A percentile compares a stretch with the other conserved stretches of the same genome.
Conservation (phyloP, 2,888 invertebrate species). For the Platypus cylindrus region DNA sequence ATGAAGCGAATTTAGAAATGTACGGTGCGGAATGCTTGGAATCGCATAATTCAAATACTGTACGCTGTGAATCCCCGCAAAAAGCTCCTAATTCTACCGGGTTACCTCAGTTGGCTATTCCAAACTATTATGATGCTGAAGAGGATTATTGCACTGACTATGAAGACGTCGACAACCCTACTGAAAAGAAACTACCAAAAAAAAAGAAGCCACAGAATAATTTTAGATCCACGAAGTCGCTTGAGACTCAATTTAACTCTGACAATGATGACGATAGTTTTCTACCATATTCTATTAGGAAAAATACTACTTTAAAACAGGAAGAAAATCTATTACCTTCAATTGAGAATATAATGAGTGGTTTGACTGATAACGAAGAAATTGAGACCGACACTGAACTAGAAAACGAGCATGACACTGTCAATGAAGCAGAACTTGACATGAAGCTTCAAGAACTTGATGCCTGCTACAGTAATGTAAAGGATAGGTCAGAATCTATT, state of each 20-base stretch:
- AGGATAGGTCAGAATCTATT: no score
- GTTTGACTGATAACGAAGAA: conserved; percentile 33
- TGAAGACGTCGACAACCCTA: conserved; percentile 27
- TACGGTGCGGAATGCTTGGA: conserved; percentile 10
- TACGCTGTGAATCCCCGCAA: no score
- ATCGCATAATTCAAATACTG: conserved; percentile 8
- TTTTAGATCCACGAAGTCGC: no score
- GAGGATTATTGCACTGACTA: conserved; percentile 25
- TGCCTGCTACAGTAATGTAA: conserved; percentile 18
- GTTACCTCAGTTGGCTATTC: no score
- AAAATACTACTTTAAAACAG: conserved; percentile 19
- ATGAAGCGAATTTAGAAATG: conserved; percentile 13
- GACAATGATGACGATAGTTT: conserved; percentile 21
- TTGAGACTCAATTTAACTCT: conserved; percentile 20
- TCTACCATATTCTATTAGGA: conserved; percentile 21
- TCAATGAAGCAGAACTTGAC: conserved; percentile 18
- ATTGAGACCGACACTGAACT: conserved; percentile 33
- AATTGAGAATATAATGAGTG: conserved; percentile 22
- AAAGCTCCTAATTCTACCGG: no score
- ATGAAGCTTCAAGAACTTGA: conserved; percentile 21
- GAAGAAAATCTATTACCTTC: conserved; percentile 17
- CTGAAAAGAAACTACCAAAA: conserved; percentile 16
- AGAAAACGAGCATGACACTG: conserved; percentile 6
- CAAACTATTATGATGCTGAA: no score
- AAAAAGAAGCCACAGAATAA: conserved; percentile 2